Evolutionary conservation across 2,113 vertebrate genomes (phyloP).

Genomic region (Panthera uncia): DNA sequence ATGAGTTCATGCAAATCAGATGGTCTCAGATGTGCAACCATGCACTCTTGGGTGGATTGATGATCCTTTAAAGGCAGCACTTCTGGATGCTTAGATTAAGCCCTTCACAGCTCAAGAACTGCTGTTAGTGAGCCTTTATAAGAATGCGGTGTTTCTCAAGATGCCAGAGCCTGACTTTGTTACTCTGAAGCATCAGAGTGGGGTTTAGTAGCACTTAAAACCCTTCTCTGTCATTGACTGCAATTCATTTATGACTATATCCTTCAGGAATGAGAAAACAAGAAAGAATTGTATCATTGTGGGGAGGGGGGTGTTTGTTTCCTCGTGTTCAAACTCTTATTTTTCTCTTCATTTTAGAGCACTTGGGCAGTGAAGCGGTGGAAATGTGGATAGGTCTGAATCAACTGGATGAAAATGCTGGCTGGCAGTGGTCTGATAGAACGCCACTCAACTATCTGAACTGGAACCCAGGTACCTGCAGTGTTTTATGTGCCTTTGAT

Average conservation of each 20-base stretch:
- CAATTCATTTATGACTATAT: neutral
- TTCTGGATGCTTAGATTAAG: neutral
- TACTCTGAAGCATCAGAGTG: neutral
- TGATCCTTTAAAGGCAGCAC: neutral
- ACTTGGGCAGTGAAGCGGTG: conserved; percentile 82
- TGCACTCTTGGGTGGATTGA: neutral
- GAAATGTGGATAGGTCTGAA: conserved; percentile 94
- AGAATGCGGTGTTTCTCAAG: neutral
- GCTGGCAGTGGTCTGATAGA: conserved; percentile 97
- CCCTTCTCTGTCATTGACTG: neutral
- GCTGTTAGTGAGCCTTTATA: neutral
- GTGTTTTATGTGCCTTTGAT: neutral
- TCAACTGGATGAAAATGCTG: conserved; percentile 86
- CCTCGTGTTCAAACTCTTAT: neutral
- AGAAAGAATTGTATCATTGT: neutral
- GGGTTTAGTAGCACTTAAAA: neutral
- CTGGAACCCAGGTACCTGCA: conserved; percentile 89
- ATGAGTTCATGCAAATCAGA: neutral
- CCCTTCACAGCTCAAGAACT: neutral
- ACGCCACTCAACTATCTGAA: conserved; percentile 88
- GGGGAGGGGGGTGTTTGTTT: neutral
- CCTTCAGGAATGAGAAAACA: neutral
- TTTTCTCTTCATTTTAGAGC: conserved; percentile 84
- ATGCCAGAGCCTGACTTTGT: neutral
- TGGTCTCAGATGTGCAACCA: neutral